These are phyloP conservation scores for Diplosoma virens DNA, from an alignment of 23 tunicate species.

Conservation along the genomic window DNA sequence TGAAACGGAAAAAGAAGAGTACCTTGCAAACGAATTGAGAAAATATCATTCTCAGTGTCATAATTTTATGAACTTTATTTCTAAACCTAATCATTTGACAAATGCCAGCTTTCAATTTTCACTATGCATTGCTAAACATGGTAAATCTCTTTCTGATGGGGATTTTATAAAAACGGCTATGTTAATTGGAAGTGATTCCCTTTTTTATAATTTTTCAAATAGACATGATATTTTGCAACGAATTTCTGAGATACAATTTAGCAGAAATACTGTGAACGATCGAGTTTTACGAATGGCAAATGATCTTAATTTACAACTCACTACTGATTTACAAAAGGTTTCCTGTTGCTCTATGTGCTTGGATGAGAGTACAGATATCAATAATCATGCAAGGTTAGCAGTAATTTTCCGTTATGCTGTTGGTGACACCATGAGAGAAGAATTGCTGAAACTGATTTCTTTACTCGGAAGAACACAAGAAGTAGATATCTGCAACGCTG, in stretches of 20 bases:
- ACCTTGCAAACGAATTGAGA: too few relatives aligned
- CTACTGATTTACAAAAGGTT: background rate
- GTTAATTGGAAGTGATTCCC: background rate
- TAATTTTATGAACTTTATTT: too few relatives aligned
- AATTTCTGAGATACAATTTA: background rate
- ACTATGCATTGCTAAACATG: too few relatives aligned
- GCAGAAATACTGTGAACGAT: background rate
- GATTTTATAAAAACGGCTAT: too few relatives aligned
- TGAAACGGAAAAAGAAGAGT: background rate
- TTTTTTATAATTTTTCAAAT: background rate
- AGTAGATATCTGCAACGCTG: background rate
- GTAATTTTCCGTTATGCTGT: background rate
- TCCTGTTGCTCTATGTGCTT: background rate
- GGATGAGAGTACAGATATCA: background rate
- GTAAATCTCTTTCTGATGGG: too few relatives aligned
- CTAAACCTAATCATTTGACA: too few relatives aligned
- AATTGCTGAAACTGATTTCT: background rate
- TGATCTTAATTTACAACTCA: background rate
- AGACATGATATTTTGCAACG: background rate
- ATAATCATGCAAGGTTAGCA: background rate
- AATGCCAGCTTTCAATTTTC: too few relatives aligned
- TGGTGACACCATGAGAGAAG: background rate
- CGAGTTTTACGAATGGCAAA: background rate
- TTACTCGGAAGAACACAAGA: constrained; percentile 1
- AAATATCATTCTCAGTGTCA: too few relatives aligned